A percentile compares a stretch with the other conserved stretches of the same genome.
Evolutionary conservation across 2,888 invertebrate species (phyloP).

Genomic region (Campopleginae sp.): DNA sequence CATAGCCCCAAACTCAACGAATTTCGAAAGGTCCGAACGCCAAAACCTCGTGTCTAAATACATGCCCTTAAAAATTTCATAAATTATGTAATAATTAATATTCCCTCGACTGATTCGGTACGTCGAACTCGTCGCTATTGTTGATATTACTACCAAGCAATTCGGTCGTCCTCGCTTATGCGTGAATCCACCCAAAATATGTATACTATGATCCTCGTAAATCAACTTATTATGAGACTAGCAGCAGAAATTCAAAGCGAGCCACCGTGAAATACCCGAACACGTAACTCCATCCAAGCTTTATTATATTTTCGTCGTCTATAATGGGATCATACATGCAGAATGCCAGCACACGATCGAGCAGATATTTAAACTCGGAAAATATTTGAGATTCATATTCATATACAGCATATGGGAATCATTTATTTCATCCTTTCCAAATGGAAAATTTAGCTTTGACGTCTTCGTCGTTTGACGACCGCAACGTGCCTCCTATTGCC

Average conservation of each 20-base stretch:
- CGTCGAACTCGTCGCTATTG: constrained; percentile 1
- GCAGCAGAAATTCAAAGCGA: constrained; percentile 31
- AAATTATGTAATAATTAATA: neutral
- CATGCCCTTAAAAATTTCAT: neutral
- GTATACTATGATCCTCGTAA: neutral
- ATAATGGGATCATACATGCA: neutral
- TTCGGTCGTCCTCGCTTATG: neutral
- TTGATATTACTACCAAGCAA: neutral
- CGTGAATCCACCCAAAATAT: neutral
- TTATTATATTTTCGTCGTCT: neutral
- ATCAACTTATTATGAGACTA: neutral
- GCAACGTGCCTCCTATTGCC: neutral
- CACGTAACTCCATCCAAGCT: neutral
- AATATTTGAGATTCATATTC: constrained; percentile 60
- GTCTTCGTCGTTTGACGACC: neutral
- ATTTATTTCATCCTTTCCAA: neutral
- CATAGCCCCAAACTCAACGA: neutral
- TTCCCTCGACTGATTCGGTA: neutral
- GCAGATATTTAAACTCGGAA: constrained; percentile 33
- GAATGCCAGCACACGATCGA: constrained; percentile 27
- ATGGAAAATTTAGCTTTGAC: neutral
- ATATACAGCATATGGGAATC: neutral
- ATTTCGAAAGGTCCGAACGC: neutral
- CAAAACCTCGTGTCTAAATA: neutral
- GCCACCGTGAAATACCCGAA: constrained; percentile 46